Evolutionary conservation across 92 coral and sea anemone species (phyloP).

Genomic region (Parazoanthus swiftii): DNA sequence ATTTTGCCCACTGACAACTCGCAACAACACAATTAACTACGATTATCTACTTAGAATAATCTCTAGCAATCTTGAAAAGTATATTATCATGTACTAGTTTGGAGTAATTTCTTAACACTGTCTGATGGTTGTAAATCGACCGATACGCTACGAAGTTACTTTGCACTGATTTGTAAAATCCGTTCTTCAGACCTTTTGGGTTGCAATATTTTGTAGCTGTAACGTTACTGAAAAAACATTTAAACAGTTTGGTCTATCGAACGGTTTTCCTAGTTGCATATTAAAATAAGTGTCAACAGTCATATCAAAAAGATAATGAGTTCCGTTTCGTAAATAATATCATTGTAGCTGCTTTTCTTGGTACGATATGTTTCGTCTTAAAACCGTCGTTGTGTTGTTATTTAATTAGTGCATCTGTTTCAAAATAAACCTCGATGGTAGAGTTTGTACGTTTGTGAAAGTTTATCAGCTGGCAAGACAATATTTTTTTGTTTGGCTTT

Average conservation of each 20-base stretch:
- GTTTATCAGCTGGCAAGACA: too few relatives aligned
- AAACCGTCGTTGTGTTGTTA: too few relatives aligned
- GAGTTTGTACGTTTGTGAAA: too few relatives aligned
- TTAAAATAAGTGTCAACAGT: too few relatives aligned
- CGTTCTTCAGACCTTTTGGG: not conserved
- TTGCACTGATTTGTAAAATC: not conserved
- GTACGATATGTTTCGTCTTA: too few relatives aligned
- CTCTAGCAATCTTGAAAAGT: not conserved
- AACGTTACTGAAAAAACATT: not conserved
- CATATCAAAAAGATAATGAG: too few relatives aligned
- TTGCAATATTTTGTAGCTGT: not conserved
- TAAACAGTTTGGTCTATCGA: not conserved
- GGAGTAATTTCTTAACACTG: not conserved
- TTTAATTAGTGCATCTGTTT: too few relatives aligned
- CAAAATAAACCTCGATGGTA: too few relatives aligned
- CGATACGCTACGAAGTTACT: not conserved
- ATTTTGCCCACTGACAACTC: not conserved
- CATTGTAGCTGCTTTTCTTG: too few relatives aligned
- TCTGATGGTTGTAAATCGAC: not conserved
- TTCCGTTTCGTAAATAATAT: too few relatives aligned
- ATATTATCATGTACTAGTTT: not conserved
- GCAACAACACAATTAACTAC: not conserved
- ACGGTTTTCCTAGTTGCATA: too few relatives aligned
- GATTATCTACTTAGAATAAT: not conserved
- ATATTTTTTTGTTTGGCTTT: too few relatives aligned